A percentile compares a stretch with the other conserved stretches of the same genome.
phyloP scores from a whole-genome alignment of 2,888 invertebrate genomes.

The Silvanus unidentatus region DNA sequence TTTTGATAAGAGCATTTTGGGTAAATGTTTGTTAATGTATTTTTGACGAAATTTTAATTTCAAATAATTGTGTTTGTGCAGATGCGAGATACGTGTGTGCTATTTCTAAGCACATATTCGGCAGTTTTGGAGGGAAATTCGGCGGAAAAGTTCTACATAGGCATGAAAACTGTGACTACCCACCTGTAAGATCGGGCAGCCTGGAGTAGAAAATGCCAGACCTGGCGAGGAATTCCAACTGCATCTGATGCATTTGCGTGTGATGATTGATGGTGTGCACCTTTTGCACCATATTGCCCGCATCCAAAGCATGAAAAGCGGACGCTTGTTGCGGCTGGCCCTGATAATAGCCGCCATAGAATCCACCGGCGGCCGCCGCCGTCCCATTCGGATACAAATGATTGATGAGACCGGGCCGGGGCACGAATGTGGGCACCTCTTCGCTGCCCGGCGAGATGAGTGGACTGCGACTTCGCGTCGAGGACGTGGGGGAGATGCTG shows the following conservation, averaged over 20 bases:
- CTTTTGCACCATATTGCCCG: constrained; percentile 48
- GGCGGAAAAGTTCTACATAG: too few relatives aligned
- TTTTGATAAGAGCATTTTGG: too few relatives aligned
- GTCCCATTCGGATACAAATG: constrained; percentile 35
- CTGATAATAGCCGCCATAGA: constrained; percentile 46
- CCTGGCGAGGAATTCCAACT: constrained; percentile 81
- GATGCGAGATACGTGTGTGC: too few relatives aligned
- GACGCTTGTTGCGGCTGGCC: constrained; percentile 47
- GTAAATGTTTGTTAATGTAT: too few relatives aligned
- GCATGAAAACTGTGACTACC: too few relatives aligned
- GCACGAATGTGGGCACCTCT: constrained; percentile 57
- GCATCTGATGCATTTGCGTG: constrained; percentile 63
- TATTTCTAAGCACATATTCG: too few relatives aligned
- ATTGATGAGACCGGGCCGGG: constrained; percentile 55
- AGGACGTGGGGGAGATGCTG: constrained; percentile 45
- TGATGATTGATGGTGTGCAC: constrained; percentile 45
- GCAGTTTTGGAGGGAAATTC: too few relatives aligned
- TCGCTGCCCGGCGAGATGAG: constrained; percentile 84
- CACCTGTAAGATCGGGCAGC: constrained; percentile 77
- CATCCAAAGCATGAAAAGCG: constrained; percentile 52
- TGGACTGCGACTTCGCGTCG: constrained; percentile 68
- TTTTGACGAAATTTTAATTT: too few relatives aligned
- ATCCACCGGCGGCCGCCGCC: constrained; percentile 19
- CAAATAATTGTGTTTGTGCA: too few relatives aligned
- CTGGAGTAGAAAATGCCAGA: constrained; percentile 90